Base-by-base conservation (phyloP, 2,113 vertebrate species). In the Polypterus bichir region DNA sequence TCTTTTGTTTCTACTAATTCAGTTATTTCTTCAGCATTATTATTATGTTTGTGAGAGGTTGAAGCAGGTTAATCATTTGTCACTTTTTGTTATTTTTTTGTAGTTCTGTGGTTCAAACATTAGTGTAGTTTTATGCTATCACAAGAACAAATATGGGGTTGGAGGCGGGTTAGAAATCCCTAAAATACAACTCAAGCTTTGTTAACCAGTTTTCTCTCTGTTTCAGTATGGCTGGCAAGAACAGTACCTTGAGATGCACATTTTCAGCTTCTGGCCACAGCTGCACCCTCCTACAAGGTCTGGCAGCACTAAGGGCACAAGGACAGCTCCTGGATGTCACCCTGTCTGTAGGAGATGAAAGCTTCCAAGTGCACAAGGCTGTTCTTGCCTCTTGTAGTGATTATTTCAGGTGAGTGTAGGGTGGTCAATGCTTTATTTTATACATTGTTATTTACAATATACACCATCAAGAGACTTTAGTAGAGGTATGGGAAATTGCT, bases 381-480 rank as follows among this genome's bases (percentile, higher is more conserved):
- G 94, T 98, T 69, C 83, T 99, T 76, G 95, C 96, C 3, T 91
- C 96, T 74, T 97, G 96, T 86, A 99, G 96, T 65, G 94, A 99
- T 80, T 99, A 99, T 77, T 99, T 99, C 87, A 90, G 96, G 96
- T 98, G 27, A 9, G 57, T 44, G 57, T 7, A 6, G 27, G 6
- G 7, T 27, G 27, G 27, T 27, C 27, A 27, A 27, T 27, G 2
- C 1, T 27, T 27, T 27, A 27, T 27, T 27, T 27, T 27, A 27
- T 27, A 27, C 27, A 2, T 27, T 27, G 27, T 27, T 27, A 27
- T 27, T 27, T 2, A 27, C 27, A 27, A 27, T 27, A 27, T 27
- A 27, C 27, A 27, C 27, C 27, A 27, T 27, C 27, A 27, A 27
- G 2, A 27, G 27, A 27, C 27, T 27, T 27, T 27, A 27, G 27